These are phyloP conservation scores for Chrosomus eos DNA, from an alignment of 2,797 vertebrate species.

Conservation along the genomic window DNA sequence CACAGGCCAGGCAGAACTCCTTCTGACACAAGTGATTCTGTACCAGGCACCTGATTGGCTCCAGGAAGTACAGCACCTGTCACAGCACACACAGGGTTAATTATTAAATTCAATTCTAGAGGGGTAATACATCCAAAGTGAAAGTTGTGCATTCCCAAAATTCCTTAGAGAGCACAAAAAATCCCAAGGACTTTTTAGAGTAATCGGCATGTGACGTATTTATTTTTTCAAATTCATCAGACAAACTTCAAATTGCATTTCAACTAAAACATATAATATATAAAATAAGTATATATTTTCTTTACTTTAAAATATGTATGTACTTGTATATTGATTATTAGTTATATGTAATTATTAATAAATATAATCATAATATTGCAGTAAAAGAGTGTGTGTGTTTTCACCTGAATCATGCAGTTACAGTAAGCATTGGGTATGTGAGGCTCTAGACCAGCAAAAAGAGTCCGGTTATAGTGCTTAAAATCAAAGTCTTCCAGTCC, in stretches of 20 bases:
- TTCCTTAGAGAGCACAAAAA: conserved; percentile 13
- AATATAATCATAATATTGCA: background rate
- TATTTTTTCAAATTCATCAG: background rate
- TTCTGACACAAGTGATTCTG: conserved; percentile 99
- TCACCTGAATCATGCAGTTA: conserved; percentile 99
- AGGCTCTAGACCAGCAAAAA: conserved; percentile 96
- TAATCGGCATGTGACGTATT: background rate
- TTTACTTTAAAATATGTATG: background rate
- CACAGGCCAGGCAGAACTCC: conserved; percentile 97
- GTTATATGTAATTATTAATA: background rate
- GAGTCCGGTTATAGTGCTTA: conserved; percentile 98
- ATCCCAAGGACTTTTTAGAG: background rate
- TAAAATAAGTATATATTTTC: background rate
- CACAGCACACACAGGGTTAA: conserved; percentile 8
- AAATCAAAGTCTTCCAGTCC: conserved; percentile 98
- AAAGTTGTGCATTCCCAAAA: background rate
- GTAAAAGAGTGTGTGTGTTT: background rate
- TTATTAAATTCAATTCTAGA: background rate
- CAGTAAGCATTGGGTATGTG: conserved; percentile 99
- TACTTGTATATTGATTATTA: background rate
- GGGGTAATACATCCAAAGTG: background rate
- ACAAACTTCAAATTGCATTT: background rate
- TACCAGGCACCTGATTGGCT: conserved; percentile 93
- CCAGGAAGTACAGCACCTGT: conserved; percentile 95
- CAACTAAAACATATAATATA: background rate